Conservation (phyloP, 2,113 vertebrate species). For the Osmerus eperlanus region DNA sequence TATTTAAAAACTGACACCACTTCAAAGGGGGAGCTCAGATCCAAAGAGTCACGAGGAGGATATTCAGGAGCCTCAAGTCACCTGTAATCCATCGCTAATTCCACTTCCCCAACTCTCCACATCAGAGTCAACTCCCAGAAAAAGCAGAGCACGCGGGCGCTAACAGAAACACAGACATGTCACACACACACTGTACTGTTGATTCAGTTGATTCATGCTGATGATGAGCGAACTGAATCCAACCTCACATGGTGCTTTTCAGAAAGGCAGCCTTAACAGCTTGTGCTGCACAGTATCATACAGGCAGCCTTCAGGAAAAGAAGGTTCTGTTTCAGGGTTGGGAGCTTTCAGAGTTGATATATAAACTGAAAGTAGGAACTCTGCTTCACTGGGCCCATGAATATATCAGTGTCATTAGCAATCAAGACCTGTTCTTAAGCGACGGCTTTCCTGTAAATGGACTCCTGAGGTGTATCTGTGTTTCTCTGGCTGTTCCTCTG, state of each 20-base stretch:
- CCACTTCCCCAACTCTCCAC: slow-evolving; percentile 46
- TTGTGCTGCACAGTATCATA: too few species aligned
- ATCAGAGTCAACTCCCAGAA: slow-evolving; percentile 40
- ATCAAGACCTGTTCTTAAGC: slow-evolving; percentile 37
- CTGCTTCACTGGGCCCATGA: slow-evolving; percentile 33
- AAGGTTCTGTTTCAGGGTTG: too few species aligned
- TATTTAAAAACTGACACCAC: slow-evolving; percentile 68
- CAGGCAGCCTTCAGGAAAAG: background rate
- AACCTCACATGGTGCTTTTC: too few species aligned
- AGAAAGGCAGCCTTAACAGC: too few species aligned
- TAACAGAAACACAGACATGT: background rate
- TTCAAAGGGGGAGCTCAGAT: slow-evolving; percentile 65
- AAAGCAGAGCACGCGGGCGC: slow-evolving; percentile 8
- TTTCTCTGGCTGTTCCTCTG: slow-evolving; percentile 26
- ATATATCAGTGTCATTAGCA: slow-evolving; percentile 56
- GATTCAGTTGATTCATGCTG: background rate
- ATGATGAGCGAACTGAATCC: too few species aligned
- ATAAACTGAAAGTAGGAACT: background rate
- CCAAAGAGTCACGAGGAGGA: slow-evolving; percentile 66
- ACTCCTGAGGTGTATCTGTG: slow-evolving; percentile 8
- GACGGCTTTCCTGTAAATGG: slow-evolving; percentile 39
- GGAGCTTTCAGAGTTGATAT: too few species aligned
- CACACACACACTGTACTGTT: background rate
- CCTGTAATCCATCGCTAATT: slow-evolving; percentile 69
- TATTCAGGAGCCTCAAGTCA: slow-evolving; percentile 64